Evolutionary conservation across 2,113 vertebrate genomes (phyloP), one percentile per base, ranked within the genome.

Genomic region (Orthonyx spaldingii): DNA sequence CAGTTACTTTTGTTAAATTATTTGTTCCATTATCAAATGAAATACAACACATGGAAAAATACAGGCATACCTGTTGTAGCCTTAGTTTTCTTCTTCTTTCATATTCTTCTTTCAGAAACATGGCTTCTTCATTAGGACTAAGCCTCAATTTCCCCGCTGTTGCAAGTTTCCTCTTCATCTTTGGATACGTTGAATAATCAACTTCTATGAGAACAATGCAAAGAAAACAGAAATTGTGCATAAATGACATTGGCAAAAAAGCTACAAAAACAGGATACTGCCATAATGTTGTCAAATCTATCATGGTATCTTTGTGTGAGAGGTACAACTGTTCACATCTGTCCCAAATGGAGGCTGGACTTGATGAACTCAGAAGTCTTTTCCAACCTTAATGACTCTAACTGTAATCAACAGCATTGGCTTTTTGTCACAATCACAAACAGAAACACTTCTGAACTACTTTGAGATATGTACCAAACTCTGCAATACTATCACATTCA

Each of bases 61-160:
- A 70, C 4, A 75, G 61, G 23, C 90, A 87, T 93, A 99, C 99
- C 98, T 99, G 99, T 49, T 99, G 98, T 49, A 99, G 96, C 74
- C 99, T 98, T 60, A 99, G 95, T 96, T 98, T 99, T 79, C 99
- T 97, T 94, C 99, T 98, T 92, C 99, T 98, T 82, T 99, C 99
- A 6, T 97, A 97, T 57, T 99, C 99, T 68, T 99, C 98, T 92
- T 98, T 98, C 75, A 99, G 80, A 71, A 99, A 56, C 71, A 98
- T 98, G 32, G 98, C 98, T 97, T 99, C 99, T 84, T 99, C 99
- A 81, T 99, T 99, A 6, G 99, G 99, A 90, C 99, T 99, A 64
- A 98, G 96, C 76, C 98, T 97, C 81, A 99, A 16, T 18, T 91
- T 96, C 17, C 96, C 81, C 71, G 96, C 84, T 95, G 93, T 97